These are phyloP conservation scores for Himalopsyche phryganea DNA, from an alignment of 1,140 invertebrate species.

Conservation along the genomic window DNA sequence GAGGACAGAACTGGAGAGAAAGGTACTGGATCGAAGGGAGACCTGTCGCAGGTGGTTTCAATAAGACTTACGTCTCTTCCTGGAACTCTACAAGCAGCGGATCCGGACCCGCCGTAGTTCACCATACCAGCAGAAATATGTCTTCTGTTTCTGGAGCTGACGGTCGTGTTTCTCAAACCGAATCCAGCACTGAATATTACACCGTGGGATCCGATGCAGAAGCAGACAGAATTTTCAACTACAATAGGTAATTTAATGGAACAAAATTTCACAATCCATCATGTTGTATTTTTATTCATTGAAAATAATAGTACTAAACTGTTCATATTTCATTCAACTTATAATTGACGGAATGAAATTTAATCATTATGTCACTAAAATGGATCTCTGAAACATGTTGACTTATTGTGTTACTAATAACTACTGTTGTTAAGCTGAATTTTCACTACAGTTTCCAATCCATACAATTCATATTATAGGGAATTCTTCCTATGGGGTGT, in stretches of 20 bases:
- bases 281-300: too few species aligned
- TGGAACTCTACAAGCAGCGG: conserved; percentile 29
- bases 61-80: conserved; percentile 21
- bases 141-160: conserved; percentile 29
- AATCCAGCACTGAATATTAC: conserved; percentile 36
- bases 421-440: too few species aligned
- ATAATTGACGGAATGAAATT: too few species aligned
- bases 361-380: too few species aligned
- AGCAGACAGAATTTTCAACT: conserved; percentile 44
- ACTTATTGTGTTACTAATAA: too few species aligned
- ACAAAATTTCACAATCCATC: too few species aligned
- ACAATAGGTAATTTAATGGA: conserved; percentile 39
- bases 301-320: too few species aligned
- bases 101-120: conserved; percentile 31
- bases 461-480: too few species aligned
- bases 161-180: conserved; percentile 33
- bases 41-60: conserved; percentile 8
- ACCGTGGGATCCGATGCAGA: conserved; percentile 41
- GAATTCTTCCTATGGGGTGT: too few species aligned
- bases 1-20: background rate
- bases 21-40: conserved; percentile 1
- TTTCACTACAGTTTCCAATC: too few species aligned
- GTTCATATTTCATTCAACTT: too few species aligned
- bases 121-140: conserved; percentile 34
- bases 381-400: too few species aligned